phyloP scores from a whole-genome alignment of 37 sponge, comb jelly and placozoan genomes.

The Hormiphora californensis region DNA sequence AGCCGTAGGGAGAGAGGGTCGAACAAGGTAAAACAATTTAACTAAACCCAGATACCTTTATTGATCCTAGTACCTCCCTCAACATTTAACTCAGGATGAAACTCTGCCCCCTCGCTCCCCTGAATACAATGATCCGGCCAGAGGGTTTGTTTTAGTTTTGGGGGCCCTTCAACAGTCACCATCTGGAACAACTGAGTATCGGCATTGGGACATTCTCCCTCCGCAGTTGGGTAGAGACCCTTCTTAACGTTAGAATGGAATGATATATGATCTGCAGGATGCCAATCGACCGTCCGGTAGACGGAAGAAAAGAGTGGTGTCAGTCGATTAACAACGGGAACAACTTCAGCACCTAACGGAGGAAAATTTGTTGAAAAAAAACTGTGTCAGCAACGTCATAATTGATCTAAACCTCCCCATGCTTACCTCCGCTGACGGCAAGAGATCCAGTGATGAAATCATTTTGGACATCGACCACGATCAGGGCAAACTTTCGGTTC shows the following conservation, averaged over 20 bases:
- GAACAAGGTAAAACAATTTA: too few relatives aligned
- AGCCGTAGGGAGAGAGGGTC: too few relatives aligned
- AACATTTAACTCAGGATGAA: neutral
- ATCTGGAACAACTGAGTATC: neutral
- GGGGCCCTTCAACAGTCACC: neutral
- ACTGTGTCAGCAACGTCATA: too few relatives aligned
- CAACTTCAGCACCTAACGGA: neutral
- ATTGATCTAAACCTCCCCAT: too few relatives aligned
- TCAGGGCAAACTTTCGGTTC: conserved; percentile 18
- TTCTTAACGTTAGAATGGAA: conserved; percentile 26
- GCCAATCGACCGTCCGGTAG: conserved; percentile 43
- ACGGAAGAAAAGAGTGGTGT: neutral
- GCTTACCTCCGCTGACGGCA: conserved; percentile 42
- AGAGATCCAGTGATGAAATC: conserved; percentile 24
- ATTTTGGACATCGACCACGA: conserved; percentile 31
- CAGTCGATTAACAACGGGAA: conserved; percentile 4
- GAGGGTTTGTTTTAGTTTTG: conserved; percentile 26
- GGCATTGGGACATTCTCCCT: too few relatives aligned
- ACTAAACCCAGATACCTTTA: too few relatives aligned
- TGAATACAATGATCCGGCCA: conserved; percentile 43
- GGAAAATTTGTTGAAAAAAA: neutral
- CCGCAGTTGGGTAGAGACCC: neutral
- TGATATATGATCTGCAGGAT: conserved; percentile 34
- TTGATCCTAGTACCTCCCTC: neutral
- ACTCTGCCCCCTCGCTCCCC: conserved; percentile 36